Base-by-base conservation (phyloP, 2,113 vertebrate genomes). In the Myotis lucifugus region DNA sequence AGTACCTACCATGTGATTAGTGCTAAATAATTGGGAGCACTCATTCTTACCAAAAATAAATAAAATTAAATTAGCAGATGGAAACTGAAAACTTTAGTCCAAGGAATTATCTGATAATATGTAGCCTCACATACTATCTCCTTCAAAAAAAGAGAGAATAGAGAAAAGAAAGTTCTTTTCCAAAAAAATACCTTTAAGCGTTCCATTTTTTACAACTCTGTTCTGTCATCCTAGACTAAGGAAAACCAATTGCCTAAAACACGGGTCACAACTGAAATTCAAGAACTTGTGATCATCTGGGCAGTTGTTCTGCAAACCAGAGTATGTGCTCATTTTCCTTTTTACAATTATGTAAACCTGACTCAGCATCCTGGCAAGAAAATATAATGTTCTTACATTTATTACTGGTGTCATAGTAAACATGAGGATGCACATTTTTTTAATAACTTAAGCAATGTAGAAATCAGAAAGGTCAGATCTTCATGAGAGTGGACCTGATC, bases 321-420 rank as follows among this genome's bases (percentile, higher is more conserved):
- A 91, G 27, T 69, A 72, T 42, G 42, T 42, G 42, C 37, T 93
- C 83, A 95, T 77, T 97, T 97, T 95, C 93, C 34, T 90, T 96
- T 96, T 91, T 1, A 66, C 54, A 61, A 54, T 94, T 84, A 97
- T n/a, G 3, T 86, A 61, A 91, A 54, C 19, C 23, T 0, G 4
- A 18, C 72, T 88, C 64, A n/a, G 12, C 10, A 17, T 76, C 40
- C 32, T 87, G 77, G 34, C 25, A 72, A 96, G 48, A 89, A 92
- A 83, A 88, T 91, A 42, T 8, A 88, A 78, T 83, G 69, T 86
- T 93, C 93, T 83, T 79, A 66, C 8, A 37, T 66, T 40, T 66
- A 59, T 86, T 52, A 15, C 13, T 59, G 11, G 10, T 50, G 87
- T 90, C 88, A 54, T 46, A 5, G 6, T 69, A 42, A 52, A 78